Conservation (phyloP, 2,888 invertebrate genomes). For the Liodrosophila aerea region DNA sequence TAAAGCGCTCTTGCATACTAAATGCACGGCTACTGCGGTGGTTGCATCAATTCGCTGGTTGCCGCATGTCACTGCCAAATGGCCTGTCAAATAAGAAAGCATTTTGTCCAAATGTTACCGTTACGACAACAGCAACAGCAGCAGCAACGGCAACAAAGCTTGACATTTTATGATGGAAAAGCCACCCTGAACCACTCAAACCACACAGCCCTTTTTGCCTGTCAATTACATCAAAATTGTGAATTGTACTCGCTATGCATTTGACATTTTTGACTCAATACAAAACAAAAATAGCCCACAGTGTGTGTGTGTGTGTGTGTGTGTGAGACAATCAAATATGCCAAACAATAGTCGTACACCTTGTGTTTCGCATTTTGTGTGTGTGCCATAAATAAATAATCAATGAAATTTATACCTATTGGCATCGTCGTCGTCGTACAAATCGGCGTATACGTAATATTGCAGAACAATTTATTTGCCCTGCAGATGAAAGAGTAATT, state of each 20-base stretch:
- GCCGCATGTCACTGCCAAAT: slow-evolving; percentile 66
- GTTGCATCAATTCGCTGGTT: slow-evolving; percentile 56
- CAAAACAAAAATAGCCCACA: slow-evolving; percentile 65
- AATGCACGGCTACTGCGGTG: slow-evolving; percentile 61
- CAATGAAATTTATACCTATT: slow-evolving; percentile 66
- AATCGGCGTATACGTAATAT: slow-evolving; percentile 64
- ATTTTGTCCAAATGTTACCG: slow-evolving; percentile 76
- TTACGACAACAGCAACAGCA: slow-evolving; percentile 36
- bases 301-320: not conserved
- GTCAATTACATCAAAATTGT: slow-evolving; percentile 76
- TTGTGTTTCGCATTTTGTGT: slow-evolving; percentile 31
- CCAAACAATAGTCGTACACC: slow-evolving; percentile 65
- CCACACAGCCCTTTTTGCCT: slow-evolving; percentile 49
- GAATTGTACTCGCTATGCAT: slow-evolving; percentile 76
- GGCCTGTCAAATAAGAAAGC: slow-evolving; percentile 76
- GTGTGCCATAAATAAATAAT: slow-evolving; percentile 75
- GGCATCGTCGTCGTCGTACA: slow-evolving; percentile 20
- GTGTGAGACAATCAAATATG: slow-evolving; percentile 59
- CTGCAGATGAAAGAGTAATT: slow-evolving; percentile 71
- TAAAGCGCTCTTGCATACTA: slow-evolving; percentile 73
- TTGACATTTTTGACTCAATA: slow-evolving; percentile 77
- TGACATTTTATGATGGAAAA: slow-evolving; percentile 74
- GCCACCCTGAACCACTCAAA: slow-evolving; percentile 16
- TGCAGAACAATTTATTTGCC: slow-evolving; percentile 63
- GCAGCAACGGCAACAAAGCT: slow-evolving; percentile 44